Conservation (phyloP, 2,797 vertebrate species). For the Hoplostethus mediterraneus region DNA sequence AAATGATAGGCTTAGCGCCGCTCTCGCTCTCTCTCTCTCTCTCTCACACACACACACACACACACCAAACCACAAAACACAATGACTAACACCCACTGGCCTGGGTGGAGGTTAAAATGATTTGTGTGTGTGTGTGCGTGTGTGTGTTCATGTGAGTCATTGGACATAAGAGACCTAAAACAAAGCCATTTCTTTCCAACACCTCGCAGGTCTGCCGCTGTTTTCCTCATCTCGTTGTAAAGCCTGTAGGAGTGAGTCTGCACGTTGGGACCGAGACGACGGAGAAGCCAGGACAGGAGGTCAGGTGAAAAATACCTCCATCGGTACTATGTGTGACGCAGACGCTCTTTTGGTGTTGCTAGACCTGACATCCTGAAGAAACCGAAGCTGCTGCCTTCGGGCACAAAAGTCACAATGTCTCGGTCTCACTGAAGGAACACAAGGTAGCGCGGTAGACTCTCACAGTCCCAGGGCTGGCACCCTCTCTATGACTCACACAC, state of each 20-base stretch:
- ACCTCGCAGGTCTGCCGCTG: constrained; percentile 14
- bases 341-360: constrained; percentile 40
- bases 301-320: constrained; percentile 6
- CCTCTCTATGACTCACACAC: constrained; percentile 38
- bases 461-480: constrained; percentile 58
- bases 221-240: not conserved
- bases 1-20: constrained; percentile 31
- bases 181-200: constrained; percentile 2
- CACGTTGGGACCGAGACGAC: not conserved
- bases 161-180: not conserved
- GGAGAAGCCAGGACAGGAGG: not conserved
- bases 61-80: constrained; percentile 36
- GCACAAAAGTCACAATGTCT: constrained; percentile 50
- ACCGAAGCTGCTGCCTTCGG: constrained; percentile 68
- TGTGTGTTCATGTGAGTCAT: constrained; percentile 25
- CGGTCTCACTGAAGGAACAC: constrained; percentile 24
- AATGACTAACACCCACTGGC: constrained; percentile 19
- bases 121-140: constrained; percentile 2
- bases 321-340: not conserved
- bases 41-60: not conserved
- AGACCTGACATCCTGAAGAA: constrained; percentile 52
- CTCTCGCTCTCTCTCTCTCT: not conserved
- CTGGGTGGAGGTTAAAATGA: constrained; percentile 42
- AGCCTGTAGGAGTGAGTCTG: not conserved
- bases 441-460: constrained; percentile 67